Percentiles rank a stretch among this genome's conserved stretches.
Evolutionary conservation across 2,888 invertebrate species (phyloP).

Genomic region (Nipponacmea schrenckii): DNA sequence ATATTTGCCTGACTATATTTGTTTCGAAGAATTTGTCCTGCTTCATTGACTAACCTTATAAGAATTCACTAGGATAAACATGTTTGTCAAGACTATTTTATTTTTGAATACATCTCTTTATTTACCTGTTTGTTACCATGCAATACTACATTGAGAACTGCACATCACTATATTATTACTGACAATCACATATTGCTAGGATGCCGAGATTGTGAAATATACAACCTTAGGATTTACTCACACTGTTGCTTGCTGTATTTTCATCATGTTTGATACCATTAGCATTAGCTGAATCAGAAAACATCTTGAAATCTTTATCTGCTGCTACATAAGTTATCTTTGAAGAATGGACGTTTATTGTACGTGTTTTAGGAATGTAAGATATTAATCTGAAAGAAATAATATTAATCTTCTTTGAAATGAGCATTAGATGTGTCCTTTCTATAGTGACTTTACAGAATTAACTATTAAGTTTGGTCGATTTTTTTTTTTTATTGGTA

Average conservation of each 20-base stretch:
- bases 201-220: constrained; percentile 8
- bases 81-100: too few species aligned
- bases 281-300: constrained; percentile 60
- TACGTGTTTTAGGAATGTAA: constrained; percentile 58
- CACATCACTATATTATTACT: too few species aligned
- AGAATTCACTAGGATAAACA: too few species aligned
- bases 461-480: too few species aligned
- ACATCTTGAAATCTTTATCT: constrained; percentile 66
- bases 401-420: not conserved
- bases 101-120: constrained; percentile 22
- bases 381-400: constrained; percentile 50
- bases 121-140: constrained; percentile 9
- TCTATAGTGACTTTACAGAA: too few species aligned
- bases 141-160: too few species aligned
- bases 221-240: constrained; percentile 32
- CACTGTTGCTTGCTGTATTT: constrained; percentile 44
- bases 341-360: constrained; percentile 56
- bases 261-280: constrained; percentile 53
- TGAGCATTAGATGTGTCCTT: not conserved
- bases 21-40: too few species aligned
- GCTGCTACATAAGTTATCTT: constrained; percentile 62
- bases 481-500: too few species aligned
- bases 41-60: too few species aligned
- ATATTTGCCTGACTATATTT: too few species aligned
- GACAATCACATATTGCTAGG: not conserved